Base-by-base conservation (phyloP, 2,888 invertebrate species). In the Platycheirus albimanus region DNA sequence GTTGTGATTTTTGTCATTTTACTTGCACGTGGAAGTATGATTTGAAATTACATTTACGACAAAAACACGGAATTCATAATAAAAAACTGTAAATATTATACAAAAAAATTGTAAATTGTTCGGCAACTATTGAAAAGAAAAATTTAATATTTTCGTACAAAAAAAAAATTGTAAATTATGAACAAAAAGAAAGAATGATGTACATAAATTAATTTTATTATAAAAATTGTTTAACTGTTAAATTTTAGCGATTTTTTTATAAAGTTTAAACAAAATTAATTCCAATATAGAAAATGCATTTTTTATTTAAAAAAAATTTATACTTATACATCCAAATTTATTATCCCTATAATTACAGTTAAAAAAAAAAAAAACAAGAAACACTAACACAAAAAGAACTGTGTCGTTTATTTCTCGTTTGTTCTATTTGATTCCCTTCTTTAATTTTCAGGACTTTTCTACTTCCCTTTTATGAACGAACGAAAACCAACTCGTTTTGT, bases 1-100 rank as follows among this genome's bases (percentile, higher is more conserved):
- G 89, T 77, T 91, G 91, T 85, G 89, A 88, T 74, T 90, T 89
- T 84, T 91, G 91, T 86, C 87, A 88, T 75, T 91, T 91, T 85
- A 87, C 87, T 74, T 91, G 91, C 86, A 90, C 91, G 63, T 91
- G 91, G 91, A 90, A 90, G 72, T 91, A 91, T 80, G 91, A 91
- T 86, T 86, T 91, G 61, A 91, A 91, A 85, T 85, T 91, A 85
- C 91, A 91, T 86, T 85, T 91, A 86, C 87, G 91, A 52, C 91
- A 91, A 84, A 91, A 91, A 71, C 91, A 91, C 84, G 91, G 91
- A 75, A 90, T 91, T 81, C 91, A 91, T 86, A 89, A 90, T 83
- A 91, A 91, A 86, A 91, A 91, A 87, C 87, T 90, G 86, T 90
- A 88, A 87, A 86, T 20, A 1, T 15, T 10, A 20, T 3, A n/a